Base-by-base conservation (phyloP, 2,888 invertebrate species). In the Dasysyrphus albostriatus region DNA sequence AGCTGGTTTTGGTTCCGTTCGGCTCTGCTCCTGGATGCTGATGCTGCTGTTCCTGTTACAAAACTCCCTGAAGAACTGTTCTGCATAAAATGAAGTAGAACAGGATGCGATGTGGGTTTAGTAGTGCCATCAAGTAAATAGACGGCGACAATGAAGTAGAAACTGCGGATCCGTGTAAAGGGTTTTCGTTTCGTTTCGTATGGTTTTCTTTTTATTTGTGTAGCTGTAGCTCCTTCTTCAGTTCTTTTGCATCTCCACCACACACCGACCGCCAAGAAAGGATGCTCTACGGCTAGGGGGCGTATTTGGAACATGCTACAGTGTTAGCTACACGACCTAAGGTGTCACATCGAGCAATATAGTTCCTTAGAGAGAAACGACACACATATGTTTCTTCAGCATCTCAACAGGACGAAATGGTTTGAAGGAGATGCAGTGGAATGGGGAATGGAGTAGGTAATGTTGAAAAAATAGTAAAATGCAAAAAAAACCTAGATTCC, bases 71-170 rank as follows among this genome's bases (percentile, higher is more conserved):
- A 78, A 87, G 87, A 74, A 87, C 83, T 83, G 83, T 75, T 87
- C 83, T 87, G 83, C 83, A 87, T 87, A 83, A 87, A 87, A 83
- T 87, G 78, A 63, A 87, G 74, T 70, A 78, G 83, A 83, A 87
- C 77, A 83, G 78, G 83, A 87, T 83, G 83, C 87, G 78, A 87
- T 87, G 83, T 87, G 83, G 85, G 87, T 79, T 83, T 82, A 87
- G 78, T 87, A 87, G 87, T 87, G 83, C 87, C 87, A 87, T 87
- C 87, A 87, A 87, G 87, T 83, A 87, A 87, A 87, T 87, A 87
- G 83, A 83, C 83, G 87, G 74, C 75, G 82, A 87, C 87, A 87
- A 87, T 87, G 87, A 87, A 87, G 87, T 87, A 83, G 78, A 72
- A 87, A 87, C 83, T 87, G 74, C 72, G 87, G 74, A 87, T 75